Percentiles rank a stretch among this genome's conserved stretches.
phyloP scores from a whole-genome alignment of 1,140 invertebrate genomes.

The Drosophila ogumai region DNA sequence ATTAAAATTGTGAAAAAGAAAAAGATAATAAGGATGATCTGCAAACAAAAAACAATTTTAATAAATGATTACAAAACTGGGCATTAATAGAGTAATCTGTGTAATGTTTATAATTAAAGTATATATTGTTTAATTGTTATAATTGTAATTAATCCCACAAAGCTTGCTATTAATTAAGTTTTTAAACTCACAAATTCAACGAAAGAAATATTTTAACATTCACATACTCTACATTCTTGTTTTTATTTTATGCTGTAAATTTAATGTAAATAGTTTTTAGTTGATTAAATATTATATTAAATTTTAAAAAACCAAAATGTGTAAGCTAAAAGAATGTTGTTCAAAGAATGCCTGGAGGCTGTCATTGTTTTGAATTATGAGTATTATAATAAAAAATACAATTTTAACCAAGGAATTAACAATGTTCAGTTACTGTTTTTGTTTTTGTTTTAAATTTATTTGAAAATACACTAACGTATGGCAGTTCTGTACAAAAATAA shows the following conservation, averaged over 20 bases:
- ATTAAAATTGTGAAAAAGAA: slow-evolving; percentile 24
- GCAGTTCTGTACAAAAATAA: neutral
- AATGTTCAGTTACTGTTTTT: neutral
- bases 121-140: neutral
- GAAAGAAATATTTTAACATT: neutral
- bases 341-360: neutral
- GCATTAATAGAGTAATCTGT: neutral
- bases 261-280: slow-evolving; percentile 1
- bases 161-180: neutral
- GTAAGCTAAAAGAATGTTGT: neutral
- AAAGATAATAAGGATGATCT: slow-evolving; percentile 18
- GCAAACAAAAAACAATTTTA: slow-evolving; percentile 44
- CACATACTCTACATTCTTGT: neutral
- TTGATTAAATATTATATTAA: neutral
- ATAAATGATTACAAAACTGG: slow-evolving; percentile 58
- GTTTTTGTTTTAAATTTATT: neutral
- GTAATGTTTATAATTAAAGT: slow-evolving; percentile 2
- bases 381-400: slow-evolving; percentile 2
- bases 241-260: neutral
- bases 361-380: neutral
- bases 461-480: neutral
- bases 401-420: neutral
- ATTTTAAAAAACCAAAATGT: neutral
- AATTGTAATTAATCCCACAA: neutral
- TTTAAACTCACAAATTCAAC: neutral